A percentile compares a stretch with the other conserved stretches of the same genome.
Conservation (phyloP, 2,113 vertebrate genomes). For the Isurus oxyrinchus region DNA sequence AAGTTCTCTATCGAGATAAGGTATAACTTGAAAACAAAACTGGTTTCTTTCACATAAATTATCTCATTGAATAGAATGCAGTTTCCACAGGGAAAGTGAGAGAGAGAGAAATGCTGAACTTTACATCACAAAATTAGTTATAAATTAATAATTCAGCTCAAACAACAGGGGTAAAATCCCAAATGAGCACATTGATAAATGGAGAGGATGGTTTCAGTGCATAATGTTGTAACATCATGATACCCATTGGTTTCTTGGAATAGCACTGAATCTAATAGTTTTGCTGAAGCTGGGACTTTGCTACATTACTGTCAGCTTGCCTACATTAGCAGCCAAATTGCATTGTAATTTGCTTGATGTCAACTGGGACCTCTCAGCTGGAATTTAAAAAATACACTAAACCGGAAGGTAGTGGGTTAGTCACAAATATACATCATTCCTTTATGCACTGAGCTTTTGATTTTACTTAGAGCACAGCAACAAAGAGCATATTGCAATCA, state of each 20-base stretch:
- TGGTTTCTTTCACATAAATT: background rate
- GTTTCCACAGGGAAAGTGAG: background rate
- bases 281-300: background rate
- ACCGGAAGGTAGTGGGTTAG: background rate
- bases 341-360: background rate
- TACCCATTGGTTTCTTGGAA: background rate
- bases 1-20: background rate
- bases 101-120: background rate
- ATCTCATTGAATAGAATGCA: background rate
- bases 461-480: background rate
- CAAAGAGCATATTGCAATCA: background rate
- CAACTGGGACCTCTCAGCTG: background rate
- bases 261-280: background rate
- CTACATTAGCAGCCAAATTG: slow-evolving; percentile 11
- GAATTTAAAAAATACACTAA: background rate
- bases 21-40: background rate
- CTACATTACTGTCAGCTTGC: background rate
- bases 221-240: background rate
- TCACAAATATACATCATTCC: background rate
- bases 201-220: background rate
- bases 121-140: background rate
- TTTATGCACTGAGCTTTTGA: background rate
- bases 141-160: background rate
- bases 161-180: background rate
- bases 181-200: background rate